Conservation (phyloP, 2,113 vertebrate genomes). For the Anguilla rostrata region DNA sequence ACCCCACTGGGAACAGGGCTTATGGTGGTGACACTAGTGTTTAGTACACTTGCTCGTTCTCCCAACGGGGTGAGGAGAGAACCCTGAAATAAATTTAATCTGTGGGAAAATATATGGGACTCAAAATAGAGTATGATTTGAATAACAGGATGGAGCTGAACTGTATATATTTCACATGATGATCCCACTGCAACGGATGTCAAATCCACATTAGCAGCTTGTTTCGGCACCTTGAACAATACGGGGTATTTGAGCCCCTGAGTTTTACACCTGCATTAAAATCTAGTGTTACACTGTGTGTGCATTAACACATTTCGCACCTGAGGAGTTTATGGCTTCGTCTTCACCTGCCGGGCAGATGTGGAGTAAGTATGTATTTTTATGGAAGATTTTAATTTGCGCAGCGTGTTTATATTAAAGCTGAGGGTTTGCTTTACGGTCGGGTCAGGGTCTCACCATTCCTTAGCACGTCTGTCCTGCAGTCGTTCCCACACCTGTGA, state of each 20-base stretch:
- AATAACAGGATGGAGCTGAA: neutral
- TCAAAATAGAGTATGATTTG: neutral
- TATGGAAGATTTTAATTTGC: conserved; percentile 32
- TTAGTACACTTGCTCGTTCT: no score
- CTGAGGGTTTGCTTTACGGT: conserved; percentile 43
- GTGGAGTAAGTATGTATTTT: conserved; percentile 37
- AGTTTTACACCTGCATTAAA: conserved; percentile 42
- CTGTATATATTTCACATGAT: conserved; percentile 7
- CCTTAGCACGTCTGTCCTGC: neutral
- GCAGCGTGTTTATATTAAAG: conserved; percentile 39
- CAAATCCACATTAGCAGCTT: conserved; percentile 19
- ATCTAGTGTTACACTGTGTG: conserved; percentile 52
- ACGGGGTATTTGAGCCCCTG: conserved; percentile 8
- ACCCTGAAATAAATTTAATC: neutral
- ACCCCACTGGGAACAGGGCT: no score
- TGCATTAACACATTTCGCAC: conserved; percentile 53
- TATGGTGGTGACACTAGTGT: no score
- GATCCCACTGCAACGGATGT: conserved; percentile 10
- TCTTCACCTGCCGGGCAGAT: conserved; percentile 54
- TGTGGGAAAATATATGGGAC: neutral
- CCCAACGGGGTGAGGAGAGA: no score
- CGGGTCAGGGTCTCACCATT: conserved; percentile 21
- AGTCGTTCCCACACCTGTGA: conserved; percentile 33
- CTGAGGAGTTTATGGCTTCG: conserved; percentile 28
- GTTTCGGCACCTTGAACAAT: conserved; percentile 21